These are phyloP conservation scores for Triplophysa dalaica DNA, from an alignment of 2,113 vertebrate genomes.

Conservation along the genomic window DNA sequence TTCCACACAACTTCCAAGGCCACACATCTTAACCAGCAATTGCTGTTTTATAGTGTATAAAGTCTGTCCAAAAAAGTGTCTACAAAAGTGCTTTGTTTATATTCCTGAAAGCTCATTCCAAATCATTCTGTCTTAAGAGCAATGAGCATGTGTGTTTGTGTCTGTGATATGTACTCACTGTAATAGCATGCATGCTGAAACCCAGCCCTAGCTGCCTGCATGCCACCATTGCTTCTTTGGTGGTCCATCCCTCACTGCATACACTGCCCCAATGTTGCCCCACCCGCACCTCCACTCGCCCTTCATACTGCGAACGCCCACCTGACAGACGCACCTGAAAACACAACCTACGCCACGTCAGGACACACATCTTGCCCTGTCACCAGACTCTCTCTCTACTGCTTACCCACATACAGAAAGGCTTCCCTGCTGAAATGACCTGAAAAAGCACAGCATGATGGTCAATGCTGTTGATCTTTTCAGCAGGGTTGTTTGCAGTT, in stretches of 20 bases:
- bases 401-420: slow-evolving; percentile 20
- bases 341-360: slow-evolving; percentile 51
- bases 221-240: slow-evolving; percentile 84
- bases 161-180: slow-evolving; percentile 72
- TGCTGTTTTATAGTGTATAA: not conserved
- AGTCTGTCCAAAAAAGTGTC: not conserved
- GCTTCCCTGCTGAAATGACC: not conserved
- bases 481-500: not conserved
- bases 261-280: slow-evolving; percentile 83
- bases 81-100: not conserved
- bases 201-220: slow-evolving; percentile 87
- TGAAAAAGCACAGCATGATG: not conserved
- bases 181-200: slow-evolving; percentile 85
- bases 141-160: slow-evolving; percentile 31
- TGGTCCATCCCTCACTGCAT: slow-evolving; percentile 86
- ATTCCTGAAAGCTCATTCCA: not conserved
- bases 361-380: not conserved
- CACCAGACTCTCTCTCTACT: not conserved
- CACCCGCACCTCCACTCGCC: slow-evolving; percentile 84
- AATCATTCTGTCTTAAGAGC: not conserved
- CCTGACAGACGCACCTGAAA: slow-evolving; percentile 82
- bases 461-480: slow-evolving; percentile 19
- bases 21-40: not conserved
- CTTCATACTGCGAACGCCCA: slow-evolving; percentile 78
- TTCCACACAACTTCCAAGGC: too few species aligned